A percentile compares a stretch with the other conserved stretches of the same genome.
phyloP scores from a whole-genome alignment of 2,113 vertebrate genomes.

The Scomber colias region DNA sequence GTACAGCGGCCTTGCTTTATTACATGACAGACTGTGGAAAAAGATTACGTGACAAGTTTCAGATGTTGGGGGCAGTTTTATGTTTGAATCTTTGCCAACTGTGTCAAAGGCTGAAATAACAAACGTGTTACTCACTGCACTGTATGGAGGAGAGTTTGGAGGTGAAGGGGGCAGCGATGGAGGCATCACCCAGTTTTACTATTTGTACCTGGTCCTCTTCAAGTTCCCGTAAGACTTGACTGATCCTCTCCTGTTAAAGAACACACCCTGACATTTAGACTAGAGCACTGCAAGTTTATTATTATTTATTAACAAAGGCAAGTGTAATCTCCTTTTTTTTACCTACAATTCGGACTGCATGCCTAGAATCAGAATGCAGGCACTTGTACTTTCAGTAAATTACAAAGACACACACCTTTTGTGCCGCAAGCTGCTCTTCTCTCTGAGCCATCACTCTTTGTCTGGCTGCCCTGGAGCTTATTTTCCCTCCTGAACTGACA shows the following conservation, averaged over 20 bases:
- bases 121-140: conserved; percentile 88
- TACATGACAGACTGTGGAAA: conserved; percentile 92
- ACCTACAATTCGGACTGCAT: not conserved
- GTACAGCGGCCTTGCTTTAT: conserved; percentile 99
- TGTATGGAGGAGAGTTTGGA: conserved; percentile 98
- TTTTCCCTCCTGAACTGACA: conserved; percentile 77
- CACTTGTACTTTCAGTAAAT: not conserved
- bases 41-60: not conserved
- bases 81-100: conserved; percentile 6
- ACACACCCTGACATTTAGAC: conserved; percentile 26
- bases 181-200: conserved; percentile 97
- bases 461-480: conserved; percentile 86
- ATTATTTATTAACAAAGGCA: not conserved
- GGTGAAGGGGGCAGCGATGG: conserved; percentile 97
- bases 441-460: conserved; percentile 88
- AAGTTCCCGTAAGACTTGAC: conserved; percentile 94
- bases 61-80: not conserved
- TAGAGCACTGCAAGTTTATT: not conserved
- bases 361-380: not conserved
- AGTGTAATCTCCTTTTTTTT: no score
- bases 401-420: conserved; percentile 83
- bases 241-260: conserved; percentile 90
- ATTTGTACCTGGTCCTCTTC: conserved; percentile 94
- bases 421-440: conserved; percentile 91
- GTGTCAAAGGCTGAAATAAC: not conserved